Base-by-base conservation (phyloP, 2,797 vertebrate genomes). In the Rachycentron canadum region DNA sequence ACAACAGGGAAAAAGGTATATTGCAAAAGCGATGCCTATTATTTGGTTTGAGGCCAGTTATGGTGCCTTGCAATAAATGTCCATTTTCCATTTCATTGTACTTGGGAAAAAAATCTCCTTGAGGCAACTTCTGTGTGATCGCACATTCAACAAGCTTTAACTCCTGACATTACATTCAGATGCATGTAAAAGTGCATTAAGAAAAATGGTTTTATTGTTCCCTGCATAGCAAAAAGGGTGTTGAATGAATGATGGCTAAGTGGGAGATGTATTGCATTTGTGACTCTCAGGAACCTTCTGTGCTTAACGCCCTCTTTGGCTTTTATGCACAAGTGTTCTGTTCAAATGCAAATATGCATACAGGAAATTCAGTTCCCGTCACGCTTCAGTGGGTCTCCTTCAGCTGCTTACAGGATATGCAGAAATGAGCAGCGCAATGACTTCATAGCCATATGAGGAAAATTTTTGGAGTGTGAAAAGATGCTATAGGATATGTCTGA, bases 261-360 rank as follows among this genome's bases (percentile, higher is more conserved):
- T 83, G 85, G 79, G 78, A 84, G 83, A 86, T 89, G 79, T 71
- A 86, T 84, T 87, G 73, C 74, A 64, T n/a, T 71, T 60, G 78
- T 91, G 90, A 92, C 60, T 91, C 86, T 92, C 57, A 79, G 71
- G 45, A 84, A 61, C 80, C 78, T 49, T 84, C 76, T 89, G 77
- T 84, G 76, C 81, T 34, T 43, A 86, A 88, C 69, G 60, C 72
- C 85, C 78, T 87, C 73, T 78, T 43, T 83, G 78, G 90, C 85
- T 82, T 75, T 87, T 62, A 76, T 62, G 63, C 87, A 67, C 56
- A 84, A 88, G 79, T 83, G 83, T 86, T 85, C 86, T 76, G 73
- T 91, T 88, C 61, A 91, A 83, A 90, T 91, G 89, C 79, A 93
- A 88, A 89, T 92, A 75, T 77, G 76, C 76, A 82, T 87, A 78